Evolutionary conservation across 53 echinoderm and acorn worm genomes (phyloP).

Genomic region (Patiria pectinifera): DNA sequence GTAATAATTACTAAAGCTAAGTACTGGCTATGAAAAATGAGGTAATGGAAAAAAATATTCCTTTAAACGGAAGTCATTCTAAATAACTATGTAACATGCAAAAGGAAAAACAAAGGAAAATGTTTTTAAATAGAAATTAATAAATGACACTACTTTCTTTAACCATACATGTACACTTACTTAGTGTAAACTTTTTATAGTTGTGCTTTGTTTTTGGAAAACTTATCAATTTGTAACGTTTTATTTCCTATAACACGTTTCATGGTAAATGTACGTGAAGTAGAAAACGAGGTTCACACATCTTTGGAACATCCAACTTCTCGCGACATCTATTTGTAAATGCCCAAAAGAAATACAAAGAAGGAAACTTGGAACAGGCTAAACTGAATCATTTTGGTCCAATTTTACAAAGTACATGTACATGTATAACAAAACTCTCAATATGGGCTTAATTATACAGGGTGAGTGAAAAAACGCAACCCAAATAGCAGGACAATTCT

Average conservation of each 20-base stretch:
- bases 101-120: not conserved
- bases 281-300: not conserved
- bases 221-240: not conserved
- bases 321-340: not conserved
- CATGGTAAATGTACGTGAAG: not conserved
- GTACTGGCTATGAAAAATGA: slow-evolving; percentile 58
- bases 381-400: too few relatives aligned
- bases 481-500: too few relatives aligned
- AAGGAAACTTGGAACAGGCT: too few relatives aligned
- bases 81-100: slow-evolving; percentile 23
- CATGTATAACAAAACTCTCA: too few relatives aligned
- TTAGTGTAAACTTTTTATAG: not conserved
- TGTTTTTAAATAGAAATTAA: slow-evolving; percentile 1
- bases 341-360: too few relatives aligned
- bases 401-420: too few relatives aligned
- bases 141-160: not conserved
- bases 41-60: slow-evolving; percentile 26
- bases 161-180: not conserved
- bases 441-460: too few relatives aligned
- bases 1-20: slow-evolving; percentile 28
- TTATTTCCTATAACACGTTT: not conserved
- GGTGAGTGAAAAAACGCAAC: too few relatives aligned
- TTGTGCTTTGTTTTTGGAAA: slow-evolving; percentile 1
- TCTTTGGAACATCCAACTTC: not conserved
- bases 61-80: not conserved